Evolutionary conservation across 2,888 invertebrate species (phyloP), one percentile per base, ranked within the genome.

Genomic region (Dysmachus trigonus): DNA sequence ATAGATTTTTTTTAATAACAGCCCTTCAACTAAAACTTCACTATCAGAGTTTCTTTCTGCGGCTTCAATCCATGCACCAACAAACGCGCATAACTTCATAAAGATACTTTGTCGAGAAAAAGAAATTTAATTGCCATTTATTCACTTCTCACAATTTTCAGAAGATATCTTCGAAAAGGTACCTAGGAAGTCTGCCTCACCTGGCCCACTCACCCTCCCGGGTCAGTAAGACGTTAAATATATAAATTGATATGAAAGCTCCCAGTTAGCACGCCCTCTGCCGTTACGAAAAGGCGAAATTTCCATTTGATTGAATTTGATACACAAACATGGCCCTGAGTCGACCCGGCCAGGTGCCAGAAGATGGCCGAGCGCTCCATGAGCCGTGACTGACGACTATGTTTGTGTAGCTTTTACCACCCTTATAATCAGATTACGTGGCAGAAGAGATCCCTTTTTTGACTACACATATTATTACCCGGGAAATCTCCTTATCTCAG

Each of bases 381-480:
- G 62, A 62, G n/a, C 81, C 81, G 35, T 81, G 30, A 47, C 81
- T 53, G 81, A 81, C 81, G 81, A 81, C 53, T 81, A 81, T 81
- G 81, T 81, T 81, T 81, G 81, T 62, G n/a, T 53, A 81, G 81
- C 53, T 53, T 62, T 81, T 81, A 62, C 81, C 81, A 81, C 62
- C 81, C 81, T 53, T 81, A 81, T 81, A 81, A 81, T 81, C 62
- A 81, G 81, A 81, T 81, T 81, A 81, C 81, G 62, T 81, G 81
- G 81, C 81, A 81, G 62, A 81, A n/a, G 53, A 62, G 51, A 81
- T 81, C 51, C 81, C 81, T 81, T 81, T 81, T 81, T 81, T 81
- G 81, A 81, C 81, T 81, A 81, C 81, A 81, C 81, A 81, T 81
- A 81, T 81, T 81, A 81, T 81, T 81, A 81, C 81, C 81, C 81